These are phyloP conservation scores for Elaphurus davidianus DNA, from an alignment of 2,113 vertebrate species.

Conservation along the genomic window DNA sequence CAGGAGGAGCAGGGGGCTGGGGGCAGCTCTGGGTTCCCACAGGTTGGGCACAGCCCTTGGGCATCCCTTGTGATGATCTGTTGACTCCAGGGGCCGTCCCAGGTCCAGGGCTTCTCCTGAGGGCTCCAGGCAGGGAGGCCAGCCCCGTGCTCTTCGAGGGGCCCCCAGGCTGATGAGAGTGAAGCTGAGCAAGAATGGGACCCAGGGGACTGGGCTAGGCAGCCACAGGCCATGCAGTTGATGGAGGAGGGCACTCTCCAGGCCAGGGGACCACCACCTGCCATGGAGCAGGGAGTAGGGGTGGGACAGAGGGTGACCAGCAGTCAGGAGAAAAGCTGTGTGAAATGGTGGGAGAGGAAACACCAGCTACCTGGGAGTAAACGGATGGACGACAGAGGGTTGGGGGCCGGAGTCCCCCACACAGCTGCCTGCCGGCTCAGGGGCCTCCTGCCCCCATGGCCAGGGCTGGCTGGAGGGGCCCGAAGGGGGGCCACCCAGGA, in stretches of 20 bases:
- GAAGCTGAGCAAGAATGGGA: accelerated
- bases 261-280: neutral
- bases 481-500: neutral
- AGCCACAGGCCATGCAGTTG: accelerated
- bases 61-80: accelerated
- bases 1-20: neutral
- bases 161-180: accelerated
- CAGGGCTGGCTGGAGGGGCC: accelerated
- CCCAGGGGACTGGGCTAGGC: neutral
- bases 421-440: accelerated
- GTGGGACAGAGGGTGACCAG: no score
- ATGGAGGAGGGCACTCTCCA: accelerated
- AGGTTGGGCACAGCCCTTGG: neutral
- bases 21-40: no score
- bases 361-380: neutral
- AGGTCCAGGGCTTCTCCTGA: neutral
- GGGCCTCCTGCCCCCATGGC: accelerated
- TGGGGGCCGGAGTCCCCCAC: accelerated
- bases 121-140: neutral
- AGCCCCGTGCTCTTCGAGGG: accelerated
- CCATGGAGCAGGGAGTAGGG: accelerated
- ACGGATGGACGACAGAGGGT: neutral
- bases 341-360: neutral
- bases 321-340: neutral
- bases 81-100: neutral